Evolutionary conservation across 2,888 invertebrate genomes (phyloP).

Genomic region (Drosophila demipolita): DNA sequence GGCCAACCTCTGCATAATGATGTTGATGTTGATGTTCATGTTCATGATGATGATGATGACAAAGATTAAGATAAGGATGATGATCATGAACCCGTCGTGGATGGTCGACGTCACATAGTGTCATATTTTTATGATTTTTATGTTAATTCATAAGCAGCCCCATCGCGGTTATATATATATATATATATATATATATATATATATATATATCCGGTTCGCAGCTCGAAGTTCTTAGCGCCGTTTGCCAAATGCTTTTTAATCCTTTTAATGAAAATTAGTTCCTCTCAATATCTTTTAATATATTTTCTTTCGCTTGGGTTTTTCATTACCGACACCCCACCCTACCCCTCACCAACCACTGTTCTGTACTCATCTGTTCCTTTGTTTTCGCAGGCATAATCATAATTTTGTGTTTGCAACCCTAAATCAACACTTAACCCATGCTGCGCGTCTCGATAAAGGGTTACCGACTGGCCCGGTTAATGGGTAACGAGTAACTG

Average conservation of each 20-base stretch:
- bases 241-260: slow-evolving; percentile 81
- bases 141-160: slow-evolving; percentile 76
- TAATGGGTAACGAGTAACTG: slow-evolving; percentile 17
- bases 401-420: slow-evolving; percentile 83
- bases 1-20: slow-evolving; percentile 7
- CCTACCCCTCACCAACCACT: not conserved
- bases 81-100: slow-evolving; percentile 25
- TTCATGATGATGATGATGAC: slow-evolving; percentile 5
- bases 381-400: slow-evolving; percentile 82
- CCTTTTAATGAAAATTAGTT: slow-evolving; percentile 84
- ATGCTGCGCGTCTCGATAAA: slow-evolving; percentile 64
- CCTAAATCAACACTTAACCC: slow-evolving; percentile 83
- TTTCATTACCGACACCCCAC: slow-evolving; percentile 40
- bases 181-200: not conserved
- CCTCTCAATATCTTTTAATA: slow-evolving; percentile 83
- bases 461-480: slow-evolving; percentile 57
- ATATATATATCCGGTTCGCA: slow-evolving; percentile 5
- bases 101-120: slow-evolving; percentile 58
- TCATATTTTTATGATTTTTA: slow-evolving; percentile 82
- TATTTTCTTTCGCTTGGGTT: slow-evolving; percentile 76
- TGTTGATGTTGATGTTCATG: not conserved
- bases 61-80: slow-evolving; percentile 8
- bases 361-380: slow-evolving; percentile 26
- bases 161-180: slow-evolving; percentile 26
- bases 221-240: slow-evolving; percentile 16